Percentiles rank a stretch among this genome's conserved stretches.
phyloP scores from a whole-genome alignment of 1,140 invertebrate genomes.

The Globodera ellingtonae region DNA sequence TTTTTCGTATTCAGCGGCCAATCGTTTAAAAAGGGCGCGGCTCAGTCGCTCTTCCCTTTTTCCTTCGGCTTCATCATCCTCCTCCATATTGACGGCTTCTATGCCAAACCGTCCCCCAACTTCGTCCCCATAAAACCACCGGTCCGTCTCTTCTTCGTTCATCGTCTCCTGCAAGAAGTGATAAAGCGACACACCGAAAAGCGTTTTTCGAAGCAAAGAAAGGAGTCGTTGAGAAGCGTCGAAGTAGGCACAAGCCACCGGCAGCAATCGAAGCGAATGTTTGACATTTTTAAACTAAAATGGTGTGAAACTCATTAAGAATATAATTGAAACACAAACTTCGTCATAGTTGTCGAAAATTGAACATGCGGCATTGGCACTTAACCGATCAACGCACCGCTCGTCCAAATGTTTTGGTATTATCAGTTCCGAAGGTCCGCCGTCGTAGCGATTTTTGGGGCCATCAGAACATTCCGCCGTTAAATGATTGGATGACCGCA shows the following conservation, averaged over 20 bases:
- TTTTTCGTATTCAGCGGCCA: neutral
- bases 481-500: neutral
- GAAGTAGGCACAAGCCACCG: slow-evolving; percentile 31
- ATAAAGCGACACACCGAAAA: neutral
- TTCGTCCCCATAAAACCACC: neutral
- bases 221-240: slow-evolving; percentile 27
- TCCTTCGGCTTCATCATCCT: slow-evolving; percentile 4
- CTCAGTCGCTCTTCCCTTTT: neutral
- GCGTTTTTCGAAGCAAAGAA: slow-evolving; percentile 7
- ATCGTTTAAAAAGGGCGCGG: neutral
- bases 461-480: no score
- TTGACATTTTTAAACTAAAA: slow-evolving; percentile 33
- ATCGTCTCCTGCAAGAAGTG: neutral
- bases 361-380: neutral
- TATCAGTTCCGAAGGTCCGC: neutral
- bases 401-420: slow-evolving; percentile 13
- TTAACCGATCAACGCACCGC: neutral
- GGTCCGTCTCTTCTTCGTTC: neutral
- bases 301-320: neutral
- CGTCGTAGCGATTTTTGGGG: neutral
- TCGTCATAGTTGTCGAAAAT: slow-evolving; percentile 33
- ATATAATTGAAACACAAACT: slow-evolving; percentile 6
- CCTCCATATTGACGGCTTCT: neutral
- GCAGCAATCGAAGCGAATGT: slow-evolving; percentile 25
- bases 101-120: neutral